phyloP scores from a whole-genome alignment of 1,140 invertebrate genomes.

The Drosophila lacteicornis region DNA sequence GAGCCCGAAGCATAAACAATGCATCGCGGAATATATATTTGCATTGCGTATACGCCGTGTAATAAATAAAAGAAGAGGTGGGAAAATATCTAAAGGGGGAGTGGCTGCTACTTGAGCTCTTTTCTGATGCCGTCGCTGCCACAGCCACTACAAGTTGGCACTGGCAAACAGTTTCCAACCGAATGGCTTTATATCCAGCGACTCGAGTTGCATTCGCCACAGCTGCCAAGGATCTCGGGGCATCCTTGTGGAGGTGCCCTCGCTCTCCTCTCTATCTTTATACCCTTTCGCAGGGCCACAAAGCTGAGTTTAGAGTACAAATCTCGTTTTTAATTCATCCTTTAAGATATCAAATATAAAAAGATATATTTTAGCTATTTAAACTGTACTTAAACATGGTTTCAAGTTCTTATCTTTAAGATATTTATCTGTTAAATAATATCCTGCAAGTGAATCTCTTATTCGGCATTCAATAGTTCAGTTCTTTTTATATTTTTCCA shows the following conservation, averaged over 20 bases:
- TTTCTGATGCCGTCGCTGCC: conserved; percentile 12
- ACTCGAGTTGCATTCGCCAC: conserved; percentile 69
- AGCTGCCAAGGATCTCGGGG: conserved; percentile 68
- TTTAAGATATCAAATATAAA: background rate
- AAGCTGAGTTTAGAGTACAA: background rate
- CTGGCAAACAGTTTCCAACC: conserved; percentile 76
- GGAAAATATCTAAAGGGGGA: conserved; percentile 22
- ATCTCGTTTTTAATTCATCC: background rate
- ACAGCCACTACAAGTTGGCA: conserved; percentile 55
- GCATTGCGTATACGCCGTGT: conserved; percentile 76
- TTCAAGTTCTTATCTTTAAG: no score
- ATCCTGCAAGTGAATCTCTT: background rate
- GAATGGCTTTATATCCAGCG: conserved; percentile 73
- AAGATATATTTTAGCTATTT: background rate
- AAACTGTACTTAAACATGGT: no score
- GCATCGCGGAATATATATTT: conserved; percentile 55
- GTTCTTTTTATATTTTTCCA: background rate
- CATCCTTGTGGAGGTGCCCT: conserved; percentile 28
- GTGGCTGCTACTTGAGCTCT: conserved; percentile 55
- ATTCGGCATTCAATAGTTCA: background rate
- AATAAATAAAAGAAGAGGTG: conserved; percentile 66
- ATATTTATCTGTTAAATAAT: no score
- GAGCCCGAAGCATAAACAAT: conserved; percentile 57
- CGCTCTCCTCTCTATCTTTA: background rate
- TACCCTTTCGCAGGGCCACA: background rate